Base-by-base conservation (phyloP, 1,140 invertebrate genomes). In the Capitella teleta region DNA sequence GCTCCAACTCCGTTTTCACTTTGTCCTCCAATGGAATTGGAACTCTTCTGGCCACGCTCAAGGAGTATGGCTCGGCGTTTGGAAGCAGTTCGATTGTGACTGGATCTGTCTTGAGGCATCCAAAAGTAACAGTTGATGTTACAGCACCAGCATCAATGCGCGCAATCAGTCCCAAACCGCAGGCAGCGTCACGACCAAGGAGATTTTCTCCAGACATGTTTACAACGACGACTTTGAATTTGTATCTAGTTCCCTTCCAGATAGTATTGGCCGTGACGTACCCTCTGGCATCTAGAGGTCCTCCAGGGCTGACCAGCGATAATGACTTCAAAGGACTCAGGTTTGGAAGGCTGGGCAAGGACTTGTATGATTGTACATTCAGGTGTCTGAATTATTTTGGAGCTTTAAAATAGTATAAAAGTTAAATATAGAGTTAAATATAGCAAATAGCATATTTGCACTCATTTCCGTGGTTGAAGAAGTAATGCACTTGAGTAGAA, bases 1-100 rank as follows among this genome's bases (percentile, higher is more conserved):
- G 38, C 4, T 57, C 32, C 4, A 72, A 40, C 53, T 68, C 60
- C 4, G 19, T 28, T 55, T 66, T 63, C 3, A 69, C 54, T 55
- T 59, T 55, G 3, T 58, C 44, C 23, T 54, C 38, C 12, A 65
- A 45, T 41, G 57, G 52, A 44, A 66, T 57, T 2, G 66, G 64
- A 6, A 69, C 54, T 37, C 57, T 51, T 46, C 61, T 56, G 21
- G 58, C 54, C n/a, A 57, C 46, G 45, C 58, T 52, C 0, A 63
- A 28, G 47, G 49, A 47, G 34, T 49, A 52, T 0, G 58, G 57
- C 24, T 52, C 40, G 26, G 36, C 38, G 1, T 44, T 37, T 16
- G 34, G 25, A 28, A 52, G 47, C 23, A 62, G 24, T 36, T 55
- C 21, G 36, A 65, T 57, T 14, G 59, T 46, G 21, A 53, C 54